Percentiles rank a stretch among this genome's conserved stretches.
These are phyloP conservation scores for Tarsius wallacei DNA, from an alignment of 2,797 vertebrate genomes.

Conservation along the genomic window DNA sequence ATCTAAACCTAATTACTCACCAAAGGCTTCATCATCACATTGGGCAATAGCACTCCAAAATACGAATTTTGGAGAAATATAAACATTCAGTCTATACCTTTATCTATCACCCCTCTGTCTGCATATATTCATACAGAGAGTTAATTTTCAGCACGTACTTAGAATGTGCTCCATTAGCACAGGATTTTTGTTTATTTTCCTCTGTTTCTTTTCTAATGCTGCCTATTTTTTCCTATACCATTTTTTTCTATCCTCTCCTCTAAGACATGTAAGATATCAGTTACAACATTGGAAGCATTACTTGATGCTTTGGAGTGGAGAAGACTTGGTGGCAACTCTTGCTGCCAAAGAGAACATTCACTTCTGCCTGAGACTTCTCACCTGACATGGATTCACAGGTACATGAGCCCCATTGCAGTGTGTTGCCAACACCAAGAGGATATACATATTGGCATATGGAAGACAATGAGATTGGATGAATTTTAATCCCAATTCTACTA, in stretches of 20 bases:
- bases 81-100: not conserved
- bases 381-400: fast-evolving
- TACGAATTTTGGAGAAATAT: not conserved
- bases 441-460: fast-evolving
- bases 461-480: too few species aligned
- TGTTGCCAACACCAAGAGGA: fast-evolving
- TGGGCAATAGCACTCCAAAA: not conserved
- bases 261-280: not conserved
- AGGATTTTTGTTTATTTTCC: not conserved
- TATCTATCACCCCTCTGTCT: not conserved
- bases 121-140: not conserved
- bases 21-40: not conserved
- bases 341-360: fast-evolving
- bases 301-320: not conserved
- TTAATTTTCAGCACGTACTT: not conserved
- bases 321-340: not conserved
- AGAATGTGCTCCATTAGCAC: not conserved
- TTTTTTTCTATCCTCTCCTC: not conserved
- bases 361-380: too few species aligned
- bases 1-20: not conserved
- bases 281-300: not conserved
- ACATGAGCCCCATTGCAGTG: fast-evolving
- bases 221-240: not conserved
- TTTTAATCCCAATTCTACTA: not conserved
- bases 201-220: too few species aligned